These are phyloP conservation scores for Prochilodus magdalenae DNA, from an alignment of 2,113 vertebrate genomes.

Conservation along the genomic window DNA sequence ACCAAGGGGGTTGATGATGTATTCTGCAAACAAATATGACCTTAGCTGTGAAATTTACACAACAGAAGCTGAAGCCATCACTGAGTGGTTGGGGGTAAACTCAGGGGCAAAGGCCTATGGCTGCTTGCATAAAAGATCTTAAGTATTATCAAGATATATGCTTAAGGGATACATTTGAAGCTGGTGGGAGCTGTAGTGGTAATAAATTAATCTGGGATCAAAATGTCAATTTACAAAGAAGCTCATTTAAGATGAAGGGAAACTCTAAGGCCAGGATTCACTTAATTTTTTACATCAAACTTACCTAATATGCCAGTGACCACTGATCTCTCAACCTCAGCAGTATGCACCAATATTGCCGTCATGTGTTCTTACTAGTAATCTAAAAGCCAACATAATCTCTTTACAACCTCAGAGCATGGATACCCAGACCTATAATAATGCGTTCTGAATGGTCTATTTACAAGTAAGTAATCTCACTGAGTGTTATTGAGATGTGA, in stretches of 20 bases:
- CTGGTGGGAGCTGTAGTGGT: too few relatives aligned
- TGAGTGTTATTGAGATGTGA: neutral
- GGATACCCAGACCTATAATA: neutral
- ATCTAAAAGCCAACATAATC: too few relatives aligned
- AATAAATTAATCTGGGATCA: too few relatives aligned
- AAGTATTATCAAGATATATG: too few relatives aligned
- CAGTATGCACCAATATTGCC: conserved; percentile 8
- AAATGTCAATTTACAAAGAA: too few relatives aligned
- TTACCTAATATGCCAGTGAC: neutral
- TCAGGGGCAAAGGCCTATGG: too few relatives aligned
- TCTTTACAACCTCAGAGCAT: too few relatives aligned
- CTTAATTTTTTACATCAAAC: too few relatives aligned
- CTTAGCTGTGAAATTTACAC: conserved; percentile 41
- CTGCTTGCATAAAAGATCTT: too few relatives aligned
- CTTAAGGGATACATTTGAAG: too few relatives aligned
- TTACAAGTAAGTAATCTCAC: neutral
- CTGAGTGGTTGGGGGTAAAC: conserved; percentile 42
- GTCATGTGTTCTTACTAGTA: conserved; percentile 6
- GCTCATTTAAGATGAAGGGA: too few relatives aligned
- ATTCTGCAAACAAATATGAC: conserved; percentile 46
- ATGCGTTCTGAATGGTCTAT: neutral
- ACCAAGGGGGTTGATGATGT: neutral
- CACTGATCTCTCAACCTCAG: conserved; percentile 34
- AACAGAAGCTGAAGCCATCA: conserved; percentile 34
- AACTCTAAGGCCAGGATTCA: too few relatives aligned